Evolutionary conservation across 2,797 vertebrate genomes (phyloP), one percentile per base, ranked within the genome.

Genomic region (Brachyrhaphis roseni): DNA sequence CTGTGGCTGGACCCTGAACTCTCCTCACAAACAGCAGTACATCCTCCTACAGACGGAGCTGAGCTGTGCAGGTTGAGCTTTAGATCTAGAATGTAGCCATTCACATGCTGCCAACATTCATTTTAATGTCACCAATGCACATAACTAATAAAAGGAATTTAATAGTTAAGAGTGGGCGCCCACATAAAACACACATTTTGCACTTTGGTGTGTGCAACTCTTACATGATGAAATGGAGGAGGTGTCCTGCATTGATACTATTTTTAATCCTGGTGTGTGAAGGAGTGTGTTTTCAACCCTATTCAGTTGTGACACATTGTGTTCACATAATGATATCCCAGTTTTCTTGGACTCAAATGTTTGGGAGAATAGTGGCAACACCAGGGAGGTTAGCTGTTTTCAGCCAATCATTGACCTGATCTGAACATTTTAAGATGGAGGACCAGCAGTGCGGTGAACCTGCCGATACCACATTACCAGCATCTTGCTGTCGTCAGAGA

Each of bases 1-100:
- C 84, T 79, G 82, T 86, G 79, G 84, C 85, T 79, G 41, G 59
- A 79, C 72, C 84, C 82, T 88, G 83, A 91, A 87, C 82, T 77
- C 78, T 81, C 49, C 83, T 85, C 81, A 72, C 64, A 68, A 23
- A 71, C 64, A 68, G 18, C 64, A 68, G 36, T 20, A 87, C 84
- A 78, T 77, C 86, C 55, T 87, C 64, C 20, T 12, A 53, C 66
- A 80, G 80, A 78, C 66, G 62, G 39, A 71, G 46, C 31, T 1
- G 39, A 73, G 51, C 36, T 0, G 0, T 45, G 20, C 34, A 4
- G 59, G 23, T 39, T 86, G 73, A 76, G 78, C 72, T 45, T 68
- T 51, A 72, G 78, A 78, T 66, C 23, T 81, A 77, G 41, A 66
- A 82, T 49, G 39, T 28, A 12, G 2, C 64, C 36, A 74, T 82